phyloP scores from a whole-genome alignment of 37 sponge, comb jelly and placozoan genomes.

The Cliona cf. orientalis region DNA sequence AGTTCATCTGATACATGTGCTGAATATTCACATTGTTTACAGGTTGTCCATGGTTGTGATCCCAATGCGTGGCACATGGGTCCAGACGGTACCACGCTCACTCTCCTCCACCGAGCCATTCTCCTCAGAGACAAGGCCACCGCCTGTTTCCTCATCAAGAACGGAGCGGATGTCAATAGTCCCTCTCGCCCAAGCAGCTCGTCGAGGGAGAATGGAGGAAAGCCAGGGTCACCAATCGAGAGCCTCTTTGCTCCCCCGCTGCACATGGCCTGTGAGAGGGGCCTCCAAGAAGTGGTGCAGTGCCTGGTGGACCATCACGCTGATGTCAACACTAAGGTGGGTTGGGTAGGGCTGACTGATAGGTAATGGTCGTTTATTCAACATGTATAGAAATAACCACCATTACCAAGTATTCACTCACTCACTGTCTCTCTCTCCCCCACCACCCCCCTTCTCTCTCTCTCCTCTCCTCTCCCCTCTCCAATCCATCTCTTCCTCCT shows the following conservation, averaged over 20 bases:
- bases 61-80: slow-evolving; percentile 78
- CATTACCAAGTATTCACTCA: too few relatives aligned
- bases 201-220: too few relatives aligned
- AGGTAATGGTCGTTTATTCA: not conserved
- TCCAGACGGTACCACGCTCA: slow-evolving; percentile 57
- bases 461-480: not conserved
- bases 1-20: not conserved
- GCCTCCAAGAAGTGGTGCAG: slow-evolving; percentile 85
- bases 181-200: slow-evolving; percentile 27
- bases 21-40: not conserved
- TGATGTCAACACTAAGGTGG: slow-evolving; percentile 83
- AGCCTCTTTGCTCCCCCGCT: slow-evolving; percentile 68
- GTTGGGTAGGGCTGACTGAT: not conserved
- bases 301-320: slow-evolving; percentile 82
- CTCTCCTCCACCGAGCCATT: slow-evolving; percentile 92
- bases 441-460: not conserved
- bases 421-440: too few relatives aligned
- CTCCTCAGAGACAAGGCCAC: slow-evolving; percentile 69
- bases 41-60: slow-evolving; percentile 93
- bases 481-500: not conserved
- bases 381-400: not conserved
- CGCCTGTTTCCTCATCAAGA: slow-evolving; percentile 85
- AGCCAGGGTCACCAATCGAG: not conserved
- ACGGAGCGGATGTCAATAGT: slow-evolving; percentile 83
- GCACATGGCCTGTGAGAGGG: slow-evolving; percentile 84